Evolutionary conservation across 2,797 vertebrate genomes (phyloP), one percentile per base, ranked within the genome.

Genomic region (Dendrocincla tyrannina): DNA sequence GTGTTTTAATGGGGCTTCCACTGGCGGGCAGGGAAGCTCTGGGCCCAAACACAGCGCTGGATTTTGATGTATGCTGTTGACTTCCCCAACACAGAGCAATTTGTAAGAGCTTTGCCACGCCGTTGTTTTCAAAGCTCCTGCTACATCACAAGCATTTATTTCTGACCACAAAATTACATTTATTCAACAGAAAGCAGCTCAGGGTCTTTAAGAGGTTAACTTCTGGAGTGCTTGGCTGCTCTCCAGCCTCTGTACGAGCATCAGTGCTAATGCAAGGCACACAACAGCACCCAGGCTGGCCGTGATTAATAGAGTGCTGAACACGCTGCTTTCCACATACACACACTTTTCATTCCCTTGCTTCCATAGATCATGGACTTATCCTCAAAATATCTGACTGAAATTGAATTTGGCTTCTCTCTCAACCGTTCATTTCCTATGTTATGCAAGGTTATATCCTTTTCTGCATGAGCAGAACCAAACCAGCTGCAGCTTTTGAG

Each of bases 351-450:
- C 97, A 96, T 97, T 98, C 98, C 97, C 97, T 76, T 95, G 98
- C 97, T 98, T 96, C 98, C 98, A 98, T 98, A 98, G 97, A 98
- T 98, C 98, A 98, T 91, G 97, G 98, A 96, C 98, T 98, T 97
- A 97, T 98, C 98, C 98, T 98, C 97, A 97, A 98, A 98, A 98
- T 98, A 98, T 98, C 98, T 98, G 98, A 98, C 98, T 98, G 98
- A 98, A 98, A 98, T 98, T 98, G 98, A 98, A 98, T 98, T 98
- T 98, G 98, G 98, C 98, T 98, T 98, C 98, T 98, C 98, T 97
- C 98, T 98, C 98, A 98, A 98, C 98, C 97, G 97, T 98, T 98
- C 98, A 98, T 98, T 98, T 98, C 98, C 98, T 98, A 98, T 98
- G 98, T 98, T 98, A 98, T 98, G 98, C 98, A 98, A 98, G 98